Evolutionary conservation across 2,797 vertebrate genomes (phyloP), one percentile per base, ranked within the genome.

Genomic region (Mormyrops boulengeri): DNA sequence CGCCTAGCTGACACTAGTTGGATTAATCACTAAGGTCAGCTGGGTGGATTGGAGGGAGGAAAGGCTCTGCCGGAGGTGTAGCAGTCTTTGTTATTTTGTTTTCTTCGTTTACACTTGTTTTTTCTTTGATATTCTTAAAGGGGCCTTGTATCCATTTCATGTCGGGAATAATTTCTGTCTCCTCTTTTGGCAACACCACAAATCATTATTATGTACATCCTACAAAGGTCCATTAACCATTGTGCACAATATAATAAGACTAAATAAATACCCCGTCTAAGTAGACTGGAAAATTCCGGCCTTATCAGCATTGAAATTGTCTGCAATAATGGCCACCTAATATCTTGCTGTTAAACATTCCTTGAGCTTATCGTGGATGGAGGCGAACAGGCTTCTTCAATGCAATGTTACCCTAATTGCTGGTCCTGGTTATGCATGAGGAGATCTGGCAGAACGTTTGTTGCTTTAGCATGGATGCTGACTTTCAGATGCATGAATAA

Each of bases 261-360:
- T 80, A 80, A 80, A 80, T 38, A 80, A 80, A 80, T 80, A 34
- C 14, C 0, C 44, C 44, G 38, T 44, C 38, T 73, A 73, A 73
- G 69, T 38, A 34, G 14, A 34, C 69, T n/a, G 41, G 38, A 80
- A 44, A 44, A 44, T 80, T 80, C 73, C 2, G 17, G 17, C 69
- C 69, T 73, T 73, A 73, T 73, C 34, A 17, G 14, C 17, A 19
- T 44, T 44, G 34, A 44, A n/a, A 80, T 38, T 80, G 73, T 41
- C 73, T 80, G 38, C 7, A 80, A 80, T 80, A 80, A 80, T 80
- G 38, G 38, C 19, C 73, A n/a, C 38, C 73, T 19, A 41, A 41
- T 80, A 17, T 80, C 41, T 80, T 80, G 73, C 73, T 80, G 73
- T 80, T 80, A 80, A 44, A 80, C 73, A 80, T 80, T 80, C 73